Conservation (phyloP, 2,797 vertebrate species). For the Mus spretus region DNA sequence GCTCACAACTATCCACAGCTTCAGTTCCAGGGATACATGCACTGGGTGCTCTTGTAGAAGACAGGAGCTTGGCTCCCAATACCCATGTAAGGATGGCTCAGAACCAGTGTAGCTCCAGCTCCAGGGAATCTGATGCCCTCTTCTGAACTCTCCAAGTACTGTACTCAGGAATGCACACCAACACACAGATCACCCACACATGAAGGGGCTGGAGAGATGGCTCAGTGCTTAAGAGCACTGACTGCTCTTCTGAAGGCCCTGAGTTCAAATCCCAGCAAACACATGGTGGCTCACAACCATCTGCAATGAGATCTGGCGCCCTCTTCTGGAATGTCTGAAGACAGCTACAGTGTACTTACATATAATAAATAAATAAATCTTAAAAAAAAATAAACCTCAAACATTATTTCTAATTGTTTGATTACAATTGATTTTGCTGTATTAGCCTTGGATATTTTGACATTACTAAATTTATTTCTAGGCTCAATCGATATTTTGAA, state of each 20-base stretch:
- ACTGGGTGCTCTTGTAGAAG: neutral
- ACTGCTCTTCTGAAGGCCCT: no score
- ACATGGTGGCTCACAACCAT: no score
- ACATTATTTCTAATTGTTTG: conserved; percentile 17
- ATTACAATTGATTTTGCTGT: conserved; percentile 8
- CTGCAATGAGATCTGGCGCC: no score
- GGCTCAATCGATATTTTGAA: neutral
- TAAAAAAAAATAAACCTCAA: conserved; percentile 18
- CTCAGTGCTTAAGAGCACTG: no score
- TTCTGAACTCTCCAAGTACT: no score
- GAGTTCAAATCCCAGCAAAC: no score
- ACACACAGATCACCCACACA: neutral
- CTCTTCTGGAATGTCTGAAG: no score
- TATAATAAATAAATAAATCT: no score
- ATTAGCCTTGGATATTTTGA: neutral
- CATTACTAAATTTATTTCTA: conserved; percentile 14
- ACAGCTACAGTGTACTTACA: no score
- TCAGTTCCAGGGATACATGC: neutral
- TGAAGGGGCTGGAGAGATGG: no score
- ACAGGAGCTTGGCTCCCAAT: neutral
- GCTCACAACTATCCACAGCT: neutral
- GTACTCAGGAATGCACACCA: neutral
- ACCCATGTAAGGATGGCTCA: neutral
- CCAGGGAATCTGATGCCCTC: neutral
- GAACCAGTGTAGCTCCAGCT: neutral